phyloP scores from a whole-genome alignment of 2,113 vertebrate genomes.

The Ellobius talpinus region DNA sequence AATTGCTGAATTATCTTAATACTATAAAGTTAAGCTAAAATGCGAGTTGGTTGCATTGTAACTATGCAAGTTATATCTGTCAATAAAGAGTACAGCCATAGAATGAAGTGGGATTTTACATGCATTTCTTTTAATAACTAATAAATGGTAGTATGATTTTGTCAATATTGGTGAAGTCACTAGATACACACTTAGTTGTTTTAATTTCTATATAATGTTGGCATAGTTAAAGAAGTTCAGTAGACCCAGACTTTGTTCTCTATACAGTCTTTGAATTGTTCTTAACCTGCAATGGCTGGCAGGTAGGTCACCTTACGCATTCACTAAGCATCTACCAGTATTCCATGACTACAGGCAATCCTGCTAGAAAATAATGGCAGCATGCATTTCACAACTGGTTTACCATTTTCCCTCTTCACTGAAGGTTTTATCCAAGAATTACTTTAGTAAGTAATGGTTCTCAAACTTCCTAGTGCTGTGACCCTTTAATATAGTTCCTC shows the following conservation, averaged over 20 bases:
- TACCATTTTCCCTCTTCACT: not conserved
- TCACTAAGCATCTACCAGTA: not conserved
- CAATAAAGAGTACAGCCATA: not conserved
- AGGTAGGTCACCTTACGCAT: not conserved
- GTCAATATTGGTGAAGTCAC: not conserved
- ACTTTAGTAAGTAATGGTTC: not conserved
- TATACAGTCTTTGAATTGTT: not conserved
- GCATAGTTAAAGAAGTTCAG: constrained; percentile 22
- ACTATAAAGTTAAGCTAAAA: not conserved
- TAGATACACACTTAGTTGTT: not conserved
- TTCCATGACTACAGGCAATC: not conserved
- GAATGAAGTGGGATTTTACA: not conserved
- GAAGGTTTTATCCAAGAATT: not conserved
- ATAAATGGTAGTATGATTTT: not conserved
- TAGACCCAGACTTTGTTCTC: not conserved
- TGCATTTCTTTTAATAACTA: constrained; percentile 11
- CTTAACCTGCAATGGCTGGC: not conserved
- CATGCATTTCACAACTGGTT: not conserved
- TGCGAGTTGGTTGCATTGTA: not conserved
- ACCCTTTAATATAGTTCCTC: not conserved
- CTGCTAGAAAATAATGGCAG: not conserved
- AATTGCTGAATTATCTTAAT: not conserved
- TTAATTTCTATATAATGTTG: not conserved
- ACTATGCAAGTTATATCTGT: not conserved
- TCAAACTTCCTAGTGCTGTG: not conserved